A percentile compares a stretch with the other conserved stretches of the same genome.
Conservation (phyloP, 1,140 invertebrate genomes). For the Zaprionus lachaisei region DNA sequence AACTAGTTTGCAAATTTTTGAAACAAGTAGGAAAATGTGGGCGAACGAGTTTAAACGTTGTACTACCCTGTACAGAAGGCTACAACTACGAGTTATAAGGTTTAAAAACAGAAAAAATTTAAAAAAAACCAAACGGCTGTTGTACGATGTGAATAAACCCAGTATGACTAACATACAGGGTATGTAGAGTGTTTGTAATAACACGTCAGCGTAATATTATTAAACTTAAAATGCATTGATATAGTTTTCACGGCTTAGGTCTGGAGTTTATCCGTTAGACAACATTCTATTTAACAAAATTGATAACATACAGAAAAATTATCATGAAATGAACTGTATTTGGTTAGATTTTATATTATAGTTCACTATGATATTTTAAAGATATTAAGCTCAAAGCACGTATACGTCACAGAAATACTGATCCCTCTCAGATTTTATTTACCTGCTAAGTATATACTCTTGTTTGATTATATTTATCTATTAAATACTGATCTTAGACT, state of each 20-base stretch:
- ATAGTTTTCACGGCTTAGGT: neutral
- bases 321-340: neutral
- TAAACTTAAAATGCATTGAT: neutral
- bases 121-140: too few species aligned
- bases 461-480: neutral
- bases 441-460: neutral
- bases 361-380: too few species aligned
- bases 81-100: neutral
- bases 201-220: neutral
- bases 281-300: neutral
- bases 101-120: neutral
- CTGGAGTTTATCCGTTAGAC: neutral
- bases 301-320: neutral
- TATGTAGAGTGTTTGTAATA: neutral
- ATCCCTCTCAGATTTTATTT: neutral
- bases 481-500: neutral
- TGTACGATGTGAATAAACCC: neutral
- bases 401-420: neutral
- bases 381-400: neutral
- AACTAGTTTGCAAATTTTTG: slow-evolving; percentile 28
- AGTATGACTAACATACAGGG: neutral
- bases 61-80: neutral
- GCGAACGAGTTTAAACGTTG: neutral
- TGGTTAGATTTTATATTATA: neutral
- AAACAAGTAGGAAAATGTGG: neutral